phyloP scores from a whole-genome alignment of 2,113 vertebrate genomes.

The Coptodon bakossiorum region DNA sequence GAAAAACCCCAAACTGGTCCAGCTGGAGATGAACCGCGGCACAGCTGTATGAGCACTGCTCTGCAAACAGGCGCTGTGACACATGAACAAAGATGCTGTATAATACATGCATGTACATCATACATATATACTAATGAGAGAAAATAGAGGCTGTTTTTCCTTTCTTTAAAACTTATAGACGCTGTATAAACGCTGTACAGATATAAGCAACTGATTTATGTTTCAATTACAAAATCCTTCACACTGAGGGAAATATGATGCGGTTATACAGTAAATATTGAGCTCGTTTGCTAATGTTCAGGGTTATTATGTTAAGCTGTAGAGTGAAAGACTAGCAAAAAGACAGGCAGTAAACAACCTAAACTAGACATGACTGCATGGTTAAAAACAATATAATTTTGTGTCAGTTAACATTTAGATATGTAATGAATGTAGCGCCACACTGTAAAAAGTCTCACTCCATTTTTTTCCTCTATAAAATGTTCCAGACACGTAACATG shows the following conservation, averaged over 20 bases:
- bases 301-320: neutral
- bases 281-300: neutral
- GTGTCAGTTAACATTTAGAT: neutral
- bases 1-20: slow-evolving; percentile 65
- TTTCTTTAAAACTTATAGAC: neutral
- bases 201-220: neutral
- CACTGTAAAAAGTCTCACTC: neutral
- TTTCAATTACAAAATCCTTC: neutral
- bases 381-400: neutral
- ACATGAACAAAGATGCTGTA: neutral
- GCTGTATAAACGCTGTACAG: slow-evolving; percentile 16
- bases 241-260: neutral
- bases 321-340: neutral
- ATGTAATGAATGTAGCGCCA: accelerated
- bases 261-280: neutral
- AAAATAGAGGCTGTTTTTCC: neutral
- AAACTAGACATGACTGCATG: accelerated
- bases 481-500: neutral
- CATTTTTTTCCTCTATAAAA: neutral
- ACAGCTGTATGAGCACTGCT: slow-evolving; percentile 76
- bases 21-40: slow-evolving; percentile 75
- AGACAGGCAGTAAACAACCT: neutral
- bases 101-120: neutral
- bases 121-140: neutral
- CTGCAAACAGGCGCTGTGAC: neutral